These are phyloP conservation scores for Hemistola chrysoprasaria DNA, from an alignment of 2,888 invertebrate species.

Conservation along the genomic window DNA sequence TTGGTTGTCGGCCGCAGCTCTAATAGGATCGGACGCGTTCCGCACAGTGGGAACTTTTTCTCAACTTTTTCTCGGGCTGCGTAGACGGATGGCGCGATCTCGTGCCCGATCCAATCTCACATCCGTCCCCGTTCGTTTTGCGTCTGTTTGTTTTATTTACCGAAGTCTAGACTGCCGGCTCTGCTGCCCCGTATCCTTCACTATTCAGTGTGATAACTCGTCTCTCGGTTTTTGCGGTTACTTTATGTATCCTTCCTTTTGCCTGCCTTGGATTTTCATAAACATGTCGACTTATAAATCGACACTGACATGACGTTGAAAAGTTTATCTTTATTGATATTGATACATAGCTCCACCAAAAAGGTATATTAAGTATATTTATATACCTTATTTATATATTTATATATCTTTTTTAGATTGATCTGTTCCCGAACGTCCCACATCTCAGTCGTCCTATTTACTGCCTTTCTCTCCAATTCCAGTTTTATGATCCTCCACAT, in stretches of 20 bases:
- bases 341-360: too few species aligned
- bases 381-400: slow-evolving; percentile 1
- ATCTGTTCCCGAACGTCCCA: slow-evolving; percentile 12
- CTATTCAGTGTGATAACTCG: slow-evolving; percentile 11
- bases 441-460: slow-evolving; percentile 20
- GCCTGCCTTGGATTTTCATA: slow-evolving; percentile 16
- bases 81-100: slow-evolving; percentile 31
- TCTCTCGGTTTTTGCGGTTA: slow-evolving; percentile 14
- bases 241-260: slow-evolving; percentile 17
- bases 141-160: slow-evolving; percentile 28
- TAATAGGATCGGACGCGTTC: slow-evolving; percentile 67
- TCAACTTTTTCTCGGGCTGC: slow-evolving; percentile 56
- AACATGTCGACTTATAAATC: slow-evolving; percentile 1
- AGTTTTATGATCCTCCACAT: slow-evolving; percentile 18
- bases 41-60: slow-evolving; percentile 47
- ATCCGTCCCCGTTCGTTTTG: slow-evolving; percentile 33
- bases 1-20: slow-evolving; percentile 60
- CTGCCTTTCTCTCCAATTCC: slow-evolving; percentile 13
- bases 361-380: too few species aligned
- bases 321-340: too few species aligned
- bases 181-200: slow-evolving; percentile 23
- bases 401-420: slow-evolving; percentile 13
- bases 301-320: slow-evolving; percentile 1
- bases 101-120: slow-evolving; percentile 35
- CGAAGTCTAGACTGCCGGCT: slow-evolving; percentile 24